Conservation (phyloP, 2,113 vertebrate species). For the Oncorhynchus clarkii region DNA sequence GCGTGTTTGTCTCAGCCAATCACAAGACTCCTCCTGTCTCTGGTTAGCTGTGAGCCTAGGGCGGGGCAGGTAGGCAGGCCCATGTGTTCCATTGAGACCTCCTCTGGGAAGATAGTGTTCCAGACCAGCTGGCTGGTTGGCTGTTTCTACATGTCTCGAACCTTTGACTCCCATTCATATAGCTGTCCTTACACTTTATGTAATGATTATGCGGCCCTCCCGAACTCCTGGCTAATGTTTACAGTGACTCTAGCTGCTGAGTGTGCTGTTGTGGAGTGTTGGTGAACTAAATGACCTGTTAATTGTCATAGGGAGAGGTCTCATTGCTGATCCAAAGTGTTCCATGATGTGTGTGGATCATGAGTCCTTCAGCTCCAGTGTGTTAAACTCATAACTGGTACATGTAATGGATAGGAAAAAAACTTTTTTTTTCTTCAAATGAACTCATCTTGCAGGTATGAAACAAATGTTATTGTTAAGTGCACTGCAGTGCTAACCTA, state of each 20-base stretch:
- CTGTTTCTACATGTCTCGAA: not conserved
- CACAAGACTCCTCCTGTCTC: not conserved
- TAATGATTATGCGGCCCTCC: not conserved
- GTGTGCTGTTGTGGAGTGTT: not conserved
- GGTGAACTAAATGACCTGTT: too few species aligned
- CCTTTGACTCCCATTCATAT: not conserved
- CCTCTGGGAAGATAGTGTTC: not conserved
- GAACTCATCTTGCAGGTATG: too few species aligned
- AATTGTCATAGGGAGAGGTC: too few species aligned
- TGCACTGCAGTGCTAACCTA: too few species aligned
- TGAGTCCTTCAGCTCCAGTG: too few species aligned
- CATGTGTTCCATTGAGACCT: not conserved
- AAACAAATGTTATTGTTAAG: too few species aligned
- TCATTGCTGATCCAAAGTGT: too few species aligned
- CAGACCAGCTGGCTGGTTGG: too few species aligned
- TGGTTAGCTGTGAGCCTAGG: not conserved
- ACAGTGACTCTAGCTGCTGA: not conserved
- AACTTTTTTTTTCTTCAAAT: too few species aligned
- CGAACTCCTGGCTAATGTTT: not conserved
- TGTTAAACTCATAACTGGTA: too few species aligned
- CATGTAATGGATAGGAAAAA: too few species aligned
- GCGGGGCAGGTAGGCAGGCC: not conserved
- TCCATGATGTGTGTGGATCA: too few species aligned
- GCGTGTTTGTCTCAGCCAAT: slow-evolving; percentile 4
- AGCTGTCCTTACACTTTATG: not conserved